Base-by-base conservation (phyloP, 2,113 vertebrate genomes). In the Brevimyrus niger region DNA sequence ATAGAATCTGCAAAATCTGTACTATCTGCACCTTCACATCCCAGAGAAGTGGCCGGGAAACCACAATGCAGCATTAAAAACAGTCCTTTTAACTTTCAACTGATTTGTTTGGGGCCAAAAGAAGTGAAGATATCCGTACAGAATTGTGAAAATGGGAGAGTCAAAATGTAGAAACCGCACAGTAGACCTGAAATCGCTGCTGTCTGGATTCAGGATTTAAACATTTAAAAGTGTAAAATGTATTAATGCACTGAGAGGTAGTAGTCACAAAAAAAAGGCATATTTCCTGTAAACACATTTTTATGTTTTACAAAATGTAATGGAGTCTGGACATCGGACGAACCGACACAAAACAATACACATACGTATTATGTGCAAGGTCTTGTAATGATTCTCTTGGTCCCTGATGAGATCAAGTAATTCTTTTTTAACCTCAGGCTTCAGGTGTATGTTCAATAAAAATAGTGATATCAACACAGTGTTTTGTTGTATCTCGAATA, bases 401-500 rank as follows among this genome's bases (percentile, higher is more conserved):
- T 10, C 82, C 17, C 82, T 84, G 42, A 47, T 47, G 82, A 23
- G 44, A 50, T 76, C 83, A 85, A 85, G 83, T n/a, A 7, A 31
- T 53, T 84, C 69, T 89, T 84, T 86, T 89, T 86, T 47, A 31
- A 89, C n/a, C 23, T 47, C 83, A 48, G 51, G 82, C 80, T 85
- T 69, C 27, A 61, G 53, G 53, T 84, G 23, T 47, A 86, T 53
- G 73, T 55, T 84, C 76, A 89, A 89, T 58, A 89, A 85, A 89
- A 87, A 85, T 8, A 55, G 46, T 83, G 88, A 35, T 58, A 55
- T 51, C 58, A 42, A 83, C 5, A 8, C 50, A 53, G 42, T 55
- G 15, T 21, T 69, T 76, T 80, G 21, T 89, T 5, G 61, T 21
- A 38, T 88, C 65, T 88, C 65, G 9, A 19, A n/a, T 69, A 42